Conservation (phyloP, 2,113 vertebrate species). For the Lasiurus borealis region DNA sequence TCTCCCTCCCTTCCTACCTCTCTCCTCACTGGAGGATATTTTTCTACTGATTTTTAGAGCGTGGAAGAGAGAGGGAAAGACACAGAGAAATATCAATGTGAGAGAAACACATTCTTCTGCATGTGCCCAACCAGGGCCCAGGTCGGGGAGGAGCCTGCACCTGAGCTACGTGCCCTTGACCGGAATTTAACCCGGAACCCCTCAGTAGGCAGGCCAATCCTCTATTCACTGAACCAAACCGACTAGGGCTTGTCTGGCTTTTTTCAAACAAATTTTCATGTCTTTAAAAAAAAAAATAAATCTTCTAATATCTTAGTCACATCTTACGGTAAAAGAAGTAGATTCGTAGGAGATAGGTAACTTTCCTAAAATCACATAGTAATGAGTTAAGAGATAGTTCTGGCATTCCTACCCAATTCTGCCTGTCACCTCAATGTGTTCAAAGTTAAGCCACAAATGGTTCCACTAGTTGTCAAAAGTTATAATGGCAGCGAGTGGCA, state of each 20-base stretch:
- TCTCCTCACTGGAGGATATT: too few species aligned
- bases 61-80: too few species aligned
- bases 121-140: too few species aligned
- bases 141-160: not conserved
- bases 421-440: not conserved
- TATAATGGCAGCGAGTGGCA: not conserved
- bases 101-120: too few species aligned
- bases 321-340: constrained; percentile 31
- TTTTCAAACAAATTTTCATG: constrained; percentile 29
- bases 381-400: not conserved
- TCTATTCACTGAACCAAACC: too few species aligned
- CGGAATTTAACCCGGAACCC: too few species aligned
- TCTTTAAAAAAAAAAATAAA: not conserved
- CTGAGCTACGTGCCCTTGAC: too few species aligned
- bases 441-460: not conserved
- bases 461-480: constrained; percentile 10
- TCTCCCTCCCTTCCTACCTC: too few species aligned
- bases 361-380: constrained; percentile 11
- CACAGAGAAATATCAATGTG: too few species aligned
- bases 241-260: not conserved
- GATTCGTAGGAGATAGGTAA: constrained; percentile 22
- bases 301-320: constrained; percentile 9
- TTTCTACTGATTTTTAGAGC: too few species aligned
- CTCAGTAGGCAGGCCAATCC: too few species aligned
- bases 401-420: not conserved